These are phyloP conservation scores for Petrolisthes cinctipes DNA, from an alignment of 2,888 invertebrate species.

Conservation along the genomic window DNA sequence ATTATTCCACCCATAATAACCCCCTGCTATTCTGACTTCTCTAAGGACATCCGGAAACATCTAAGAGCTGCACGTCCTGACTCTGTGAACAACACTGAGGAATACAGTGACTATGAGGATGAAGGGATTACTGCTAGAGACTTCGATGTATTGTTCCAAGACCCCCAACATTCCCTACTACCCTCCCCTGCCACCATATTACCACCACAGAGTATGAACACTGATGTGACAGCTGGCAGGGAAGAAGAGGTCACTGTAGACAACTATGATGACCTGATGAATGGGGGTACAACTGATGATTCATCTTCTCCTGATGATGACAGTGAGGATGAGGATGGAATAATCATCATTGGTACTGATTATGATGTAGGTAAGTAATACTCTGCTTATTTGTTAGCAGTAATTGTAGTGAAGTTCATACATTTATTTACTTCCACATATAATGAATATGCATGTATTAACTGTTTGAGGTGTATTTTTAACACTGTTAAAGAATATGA, in stretches of 20 bases:
- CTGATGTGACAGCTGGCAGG: not conserved
- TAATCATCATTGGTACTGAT: constrained; percentile 30
- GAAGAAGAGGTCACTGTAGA: not conserved
- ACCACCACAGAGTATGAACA: not conserved
- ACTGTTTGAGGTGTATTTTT: too few species aligned
- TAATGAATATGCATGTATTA: too few species aligned
- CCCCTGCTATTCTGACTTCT: too few species aligned
- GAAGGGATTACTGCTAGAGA: not conserved
- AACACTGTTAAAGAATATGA: too few species aligned
- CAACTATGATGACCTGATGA: not conserved
- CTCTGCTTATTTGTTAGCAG: not conserved
- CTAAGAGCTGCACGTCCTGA: constrained; percentile 45
- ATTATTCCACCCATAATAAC: too few species aligned
- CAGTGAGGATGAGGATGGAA: constrained; percentile 1
- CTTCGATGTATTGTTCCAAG: constrained; percentile 1
- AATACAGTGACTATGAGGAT: constrained; percentile 28
- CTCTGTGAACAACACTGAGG: constrained; percentile 28
- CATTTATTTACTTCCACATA: too few species aligned
- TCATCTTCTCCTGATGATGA: not conserved
- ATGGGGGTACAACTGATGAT: not conserved
- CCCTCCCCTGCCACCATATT: not conserved
- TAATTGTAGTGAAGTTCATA: not conserved
- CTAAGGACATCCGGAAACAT: constrained; percentile 47
- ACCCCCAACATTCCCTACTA: not conserved
- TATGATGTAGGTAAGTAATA: constrained; percentile 20